These are phyloP conservation scores for Lasioglossum malachurum DNA, from an alignment of 2,888 invertebrate genomes.

Conservation along the genomic window DNA sequence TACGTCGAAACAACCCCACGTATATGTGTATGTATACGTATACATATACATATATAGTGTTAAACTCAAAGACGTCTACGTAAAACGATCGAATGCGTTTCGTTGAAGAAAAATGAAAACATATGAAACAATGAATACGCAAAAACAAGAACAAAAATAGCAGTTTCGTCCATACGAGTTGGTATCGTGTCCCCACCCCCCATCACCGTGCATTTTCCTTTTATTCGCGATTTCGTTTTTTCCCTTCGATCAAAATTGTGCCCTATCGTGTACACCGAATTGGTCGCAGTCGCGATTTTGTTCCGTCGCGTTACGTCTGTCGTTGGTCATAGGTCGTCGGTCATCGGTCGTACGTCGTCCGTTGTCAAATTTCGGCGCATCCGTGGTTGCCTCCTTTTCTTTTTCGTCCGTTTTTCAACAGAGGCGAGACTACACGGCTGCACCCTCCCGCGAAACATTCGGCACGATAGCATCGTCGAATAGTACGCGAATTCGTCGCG, in stretches of 20 bases:
- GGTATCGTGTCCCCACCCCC: constrained; percentile 20
- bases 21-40: not conserved
- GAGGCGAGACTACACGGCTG: not conserved
- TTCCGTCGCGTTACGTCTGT: constrained; percentile 1
- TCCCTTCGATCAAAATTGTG: constrained; percentile 1
- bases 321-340: constrained; percentile 19
- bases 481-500: not conserved
- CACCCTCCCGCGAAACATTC: not conserved
- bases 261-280: constrained; percentile 6
- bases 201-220: constrained; percentile 36
- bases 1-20: not conserved
- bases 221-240: constrained; percentile 11
- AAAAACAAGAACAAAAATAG: constrained; percentile 73
- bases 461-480: not conserved
- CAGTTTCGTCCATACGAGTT: constrained; percentile 57
- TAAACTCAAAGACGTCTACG: constrained; percentile 66
- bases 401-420: not conserved
- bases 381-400: not conserved
- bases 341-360: constrained; percentile 6
- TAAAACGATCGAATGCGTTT: constrained; percentile 64
- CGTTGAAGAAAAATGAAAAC: constrained; percentile 67
- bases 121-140: constrained; percentile 70
- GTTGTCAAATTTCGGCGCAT: not conserved
- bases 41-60: constrained; percentile 38
- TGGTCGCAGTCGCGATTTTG: constrained; percentile 10